Percentiles rank a stretch among this genome's conserved stretches.
These are phyloP conservation scores for Leptinotarsa undecemlineata DNA, from an alignment of 1,140 invertebrate genomes.

Conservation along the genomic window DNA sequence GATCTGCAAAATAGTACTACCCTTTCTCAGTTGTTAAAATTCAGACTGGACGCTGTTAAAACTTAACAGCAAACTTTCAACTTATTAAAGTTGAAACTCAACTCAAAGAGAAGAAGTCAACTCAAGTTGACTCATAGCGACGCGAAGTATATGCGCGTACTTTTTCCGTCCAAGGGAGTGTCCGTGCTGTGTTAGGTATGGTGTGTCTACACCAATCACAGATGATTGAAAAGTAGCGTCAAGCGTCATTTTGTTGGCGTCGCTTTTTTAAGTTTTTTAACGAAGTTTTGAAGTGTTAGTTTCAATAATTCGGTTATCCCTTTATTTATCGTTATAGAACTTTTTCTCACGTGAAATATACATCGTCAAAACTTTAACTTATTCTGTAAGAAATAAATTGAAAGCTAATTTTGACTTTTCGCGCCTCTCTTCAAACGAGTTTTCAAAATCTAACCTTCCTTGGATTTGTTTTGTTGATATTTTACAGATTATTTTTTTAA, in stretches of 20 bases:
- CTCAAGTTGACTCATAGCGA: too few relatives aligned
- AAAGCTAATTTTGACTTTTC: not conserved
- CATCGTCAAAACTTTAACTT: not conserved
- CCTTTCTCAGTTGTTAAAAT: too few relatives aligned
- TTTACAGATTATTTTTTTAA: not conserved
- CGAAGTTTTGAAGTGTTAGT: not conserved
- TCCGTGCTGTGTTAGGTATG: too few relatives aligned
- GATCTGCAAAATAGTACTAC: too few relatives aligned
- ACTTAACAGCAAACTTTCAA: too few relatives aligned
- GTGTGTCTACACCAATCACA: not conserved
- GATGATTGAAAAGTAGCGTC: not conserved
- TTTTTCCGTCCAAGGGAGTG: too few relatives aligned
- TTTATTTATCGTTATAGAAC: not conserved
- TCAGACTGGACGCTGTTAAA: too few relatives aligned
- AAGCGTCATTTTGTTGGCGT: conserved; percentile 14
- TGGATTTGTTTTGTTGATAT: conserved; percentile 6
- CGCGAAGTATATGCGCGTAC: too few relatives aligned
- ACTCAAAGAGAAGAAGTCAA: too few relatives aligned
- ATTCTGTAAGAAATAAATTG: not conserved
- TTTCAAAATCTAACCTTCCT: not conserved
- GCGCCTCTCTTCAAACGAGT: not conserved
- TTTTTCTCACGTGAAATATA: not conserved
- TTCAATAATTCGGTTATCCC: not conserved
- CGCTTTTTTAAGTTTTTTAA: not conserved
- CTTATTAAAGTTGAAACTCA: too few relatives aligned